phyloP scores from a whole-genome alignment of 2,113 vertebrate species.

The Dromas ardeola region DNA sequence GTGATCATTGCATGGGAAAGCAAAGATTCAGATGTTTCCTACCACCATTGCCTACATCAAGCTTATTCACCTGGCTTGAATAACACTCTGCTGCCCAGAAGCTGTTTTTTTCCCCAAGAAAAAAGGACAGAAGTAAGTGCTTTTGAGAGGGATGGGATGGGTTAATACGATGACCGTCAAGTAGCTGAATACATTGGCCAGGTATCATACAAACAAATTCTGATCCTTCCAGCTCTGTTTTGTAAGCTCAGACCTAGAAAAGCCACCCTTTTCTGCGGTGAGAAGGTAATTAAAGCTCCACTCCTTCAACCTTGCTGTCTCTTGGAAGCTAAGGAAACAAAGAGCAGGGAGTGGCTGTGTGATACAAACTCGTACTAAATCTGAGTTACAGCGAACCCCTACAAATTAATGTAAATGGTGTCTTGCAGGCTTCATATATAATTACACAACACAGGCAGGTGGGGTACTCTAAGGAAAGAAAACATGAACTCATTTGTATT shows the following conservation, averaged over 20 bases:
- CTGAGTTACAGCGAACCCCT: not conserved
- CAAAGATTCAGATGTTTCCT: not conserved
- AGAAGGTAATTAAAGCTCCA: conserved; percentile 64
- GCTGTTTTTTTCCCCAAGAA: not conserved
- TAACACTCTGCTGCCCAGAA: not conserved
- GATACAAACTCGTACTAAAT: not conserved
- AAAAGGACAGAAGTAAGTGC: not conserved
- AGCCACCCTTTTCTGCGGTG: not conserved
- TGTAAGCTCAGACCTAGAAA: not conserved
- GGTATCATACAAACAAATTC: not conserved
- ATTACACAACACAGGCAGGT: not conserved
- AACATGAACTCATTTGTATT: not conserved
- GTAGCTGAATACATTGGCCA: not conserved
- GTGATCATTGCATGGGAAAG: not conserved
- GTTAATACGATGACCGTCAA: not conserved
- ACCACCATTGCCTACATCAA: not conserved
- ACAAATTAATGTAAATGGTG: not conserved
- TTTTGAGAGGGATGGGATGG: not conserved
- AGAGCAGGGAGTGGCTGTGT: conserved; percentile 38
- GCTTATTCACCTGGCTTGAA: not conserved
- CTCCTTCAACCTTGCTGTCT: conserved; percentile 39
- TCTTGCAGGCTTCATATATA: not conserved
- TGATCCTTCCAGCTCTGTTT: not conserved
- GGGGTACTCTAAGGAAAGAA: not conserved
- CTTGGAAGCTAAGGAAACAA: conserved; percentile 57